Evolutionary conservation across 2,888 invertebrate genomes (phyloP).

Genomic region (Caradrina kadenii): DNA sequence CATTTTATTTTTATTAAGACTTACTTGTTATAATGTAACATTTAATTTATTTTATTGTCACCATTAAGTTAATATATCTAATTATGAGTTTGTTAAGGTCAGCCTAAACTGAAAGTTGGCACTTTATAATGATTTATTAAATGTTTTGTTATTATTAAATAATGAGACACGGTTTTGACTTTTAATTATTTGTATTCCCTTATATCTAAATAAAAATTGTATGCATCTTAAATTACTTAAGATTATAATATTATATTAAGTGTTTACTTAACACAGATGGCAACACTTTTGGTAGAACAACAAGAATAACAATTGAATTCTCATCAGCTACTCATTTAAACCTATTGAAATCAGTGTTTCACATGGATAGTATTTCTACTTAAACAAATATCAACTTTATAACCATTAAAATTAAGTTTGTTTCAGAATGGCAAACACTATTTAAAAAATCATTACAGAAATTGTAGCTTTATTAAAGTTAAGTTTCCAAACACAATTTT

Average conservation of each 20-base stretch:
- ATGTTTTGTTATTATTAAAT: conserved; percentile 56
- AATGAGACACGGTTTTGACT: conserved; percentile 26
- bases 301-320: not conserved
- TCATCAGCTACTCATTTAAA: not conserved
- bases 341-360: no score
- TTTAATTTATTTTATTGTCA: conserved; percentile 42
- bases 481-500: no score
- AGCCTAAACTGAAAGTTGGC: conserved; percentile 24
- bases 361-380: no score
- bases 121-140: conserved; percentile 41
- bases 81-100: conserved; percentile 28
- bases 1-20: conserved; percentile 41
- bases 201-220: not conserved
- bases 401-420: no score
- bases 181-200: conserved; percentile 7
- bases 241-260: no score
- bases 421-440: no score
- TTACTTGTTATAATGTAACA: conserved; percentile 40
- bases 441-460: no score
- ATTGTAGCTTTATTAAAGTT: no score
- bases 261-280: conserved; percentile 16
- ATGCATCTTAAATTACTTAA: not conserved
- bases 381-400: no score
- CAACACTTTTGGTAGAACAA: not conserved
- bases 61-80: conserved; percentile 22